Conservation (phyloP, 1,140 invertebrate genomes). For the Frieseomelitta varia region DNA sequence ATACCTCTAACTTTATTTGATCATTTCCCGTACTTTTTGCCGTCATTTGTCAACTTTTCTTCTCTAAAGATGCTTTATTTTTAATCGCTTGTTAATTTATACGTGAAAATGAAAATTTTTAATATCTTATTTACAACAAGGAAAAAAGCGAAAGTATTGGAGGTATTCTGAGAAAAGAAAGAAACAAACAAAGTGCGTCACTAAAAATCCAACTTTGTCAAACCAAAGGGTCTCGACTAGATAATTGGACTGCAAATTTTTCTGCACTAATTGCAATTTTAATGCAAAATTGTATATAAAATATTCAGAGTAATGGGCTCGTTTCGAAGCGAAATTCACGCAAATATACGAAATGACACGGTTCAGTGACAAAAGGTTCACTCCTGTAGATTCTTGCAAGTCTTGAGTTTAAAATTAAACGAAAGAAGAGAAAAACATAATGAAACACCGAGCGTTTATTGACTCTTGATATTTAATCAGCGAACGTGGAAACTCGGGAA, state of each 20-base stretch:
- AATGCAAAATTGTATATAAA: background rate
- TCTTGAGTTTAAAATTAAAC: background rate
- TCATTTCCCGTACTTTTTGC: background rate
- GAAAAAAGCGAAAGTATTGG: background rate
- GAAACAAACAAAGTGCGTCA: background rate
- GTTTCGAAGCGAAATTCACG: no score
- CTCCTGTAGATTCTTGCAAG: background rate
- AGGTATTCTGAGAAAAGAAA: no score
- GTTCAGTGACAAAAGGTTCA: background rate
- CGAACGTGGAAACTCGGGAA: background rate
- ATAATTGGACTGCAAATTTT: background rate
- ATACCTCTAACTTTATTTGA: background rate
- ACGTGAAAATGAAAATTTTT: no score
- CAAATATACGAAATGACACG: no score
- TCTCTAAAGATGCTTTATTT: no score
- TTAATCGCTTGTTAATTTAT: no score
- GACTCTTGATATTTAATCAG: background rate
- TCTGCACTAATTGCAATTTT: background rate
- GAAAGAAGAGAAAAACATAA: background rate
- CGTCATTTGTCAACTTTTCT: background rate
- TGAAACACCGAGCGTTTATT: background rate
- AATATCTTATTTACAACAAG: background rate
- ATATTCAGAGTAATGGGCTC: background rate
- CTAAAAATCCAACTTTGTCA: background rate
- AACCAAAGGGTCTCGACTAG: background rate